These are phyloP conservation scores for Sphaerophoria taeniata DNA, from an alignment of 2,888 invertebrate species.

Conservation along the genomic window DNA sequence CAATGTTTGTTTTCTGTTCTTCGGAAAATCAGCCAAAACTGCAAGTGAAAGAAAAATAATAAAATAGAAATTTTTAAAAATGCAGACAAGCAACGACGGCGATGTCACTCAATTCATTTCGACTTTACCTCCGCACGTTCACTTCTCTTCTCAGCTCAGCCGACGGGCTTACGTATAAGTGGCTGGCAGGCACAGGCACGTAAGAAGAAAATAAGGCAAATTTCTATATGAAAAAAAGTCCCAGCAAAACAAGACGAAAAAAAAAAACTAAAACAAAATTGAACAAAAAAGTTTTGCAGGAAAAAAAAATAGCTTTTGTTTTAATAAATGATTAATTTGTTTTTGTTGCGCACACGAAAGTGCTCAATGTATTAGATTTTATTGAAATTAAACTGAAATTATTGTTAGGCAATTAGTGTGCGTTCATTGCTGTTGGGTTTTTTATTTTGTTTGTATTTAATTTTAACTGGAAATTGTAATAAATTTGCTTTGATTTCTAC, in stretches of 20 bases:
- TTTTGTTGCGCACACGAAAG: constrained; percentile 3
- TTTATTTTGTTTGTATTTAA: not conserved
- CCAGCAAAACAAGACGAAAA: constrained; percentile 57
- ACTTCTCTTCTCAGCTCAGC: constrained; percentile 48
- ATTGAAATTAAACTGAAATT: not conserved
- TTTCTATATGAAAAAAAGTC: constrained; percentile 32
- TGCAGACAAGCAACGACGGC: constrained; percentile 59
- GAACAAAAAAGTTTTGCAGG: constrained; percentile 42
- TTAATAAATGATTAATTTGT: constrained; percentile 15
- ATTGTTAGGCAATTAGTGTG: constrained; percentile 8
- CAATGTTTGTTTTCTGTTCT: constrained; percentile 14
- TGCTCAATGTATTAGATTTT: too few species aligned
- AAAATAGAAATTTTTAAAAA: constrained; percentile 38
- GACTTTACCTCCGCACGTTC: constrained; percentile 66
- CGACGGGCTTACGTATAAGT: constrained; percentile 40
- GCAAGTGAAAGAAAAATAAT: constrained; percentile 43
- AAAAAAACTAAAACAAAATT: constrained; percentile 55
- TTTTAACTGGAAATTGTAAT: not conserved
- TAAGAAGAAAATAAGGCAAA: constrained; percentile 41
- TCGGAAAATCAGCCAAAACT: constrained; percentile 43
- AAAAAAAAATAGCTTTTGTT: constrained; percentile 10
- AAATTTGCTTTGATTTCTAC: constrained; percentile 10
- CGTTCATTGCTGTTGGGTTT: constrained; percentile 10
- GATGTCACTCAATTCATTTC: constrained; percentile 67
- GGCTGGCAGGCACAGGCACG: constrained; percentile 47